Evolutionary conservation across 2,113 vertebrate species (phyloP), one percentile per base, ranked within the genome.

Genomic region (Octodon degus): DNA sequence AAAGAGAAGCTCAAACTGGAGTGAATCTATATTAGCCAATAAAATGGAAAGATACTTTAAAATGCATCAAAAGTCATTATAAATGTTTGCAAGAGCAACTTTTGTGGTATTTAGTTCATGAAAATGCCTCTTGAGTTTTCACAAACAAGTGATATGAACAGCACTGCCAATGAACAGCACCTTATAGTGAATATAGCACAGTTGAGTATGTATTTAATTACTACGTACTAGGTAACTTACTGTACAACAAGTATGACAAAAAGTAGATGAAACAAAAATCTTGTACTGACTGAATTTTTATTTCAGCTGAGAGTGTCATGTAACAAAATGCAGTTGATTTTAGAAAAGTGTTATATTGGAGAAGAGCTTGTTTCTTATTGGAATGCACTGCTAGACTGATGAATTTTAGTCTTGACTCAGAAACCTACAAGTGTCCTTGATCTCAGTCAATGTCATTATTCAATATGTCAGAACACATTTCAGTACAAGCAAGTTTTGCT

Each of bases 291-390:
- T 86, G 47, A 50, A 84, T 50, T 94, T 94, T 63, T 11, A 84
- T 87, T 88, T 2, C 4, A 86, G 24, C 6, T 70, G 7, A 25
- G 27, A 84, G 90, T 82, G 25, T 32, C 13, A 83, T 74, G 76
- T 87, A 86, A 43, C 13, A 87, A 79, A 84, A n/a, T 94, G 37
- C 24, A 90, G 84, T 20, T 94, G 5, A 63, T 43, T 94, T 87
- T 91, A 27, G 17, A 30, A 94, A 94, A 94, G 12, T 37, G 4
- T 1, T 80, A 0, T 7, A 0, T 76, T 90, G 40, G 14, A 10
- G 37, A 93, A 72, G 47, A 70, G 60, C 6, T n/a, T 85, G 0
- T 79, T 92, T 89, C 1, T 22, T 90, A 53, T 30, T 77, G 14
- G 5, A 86, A 24, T 34, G 82, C 24, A 81, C 19, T 50, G 9